phyloP scores from a whole-genome alignment of 92 coral and sea anemone genomes.

The Epizoanthus illoricatus region DNA sequence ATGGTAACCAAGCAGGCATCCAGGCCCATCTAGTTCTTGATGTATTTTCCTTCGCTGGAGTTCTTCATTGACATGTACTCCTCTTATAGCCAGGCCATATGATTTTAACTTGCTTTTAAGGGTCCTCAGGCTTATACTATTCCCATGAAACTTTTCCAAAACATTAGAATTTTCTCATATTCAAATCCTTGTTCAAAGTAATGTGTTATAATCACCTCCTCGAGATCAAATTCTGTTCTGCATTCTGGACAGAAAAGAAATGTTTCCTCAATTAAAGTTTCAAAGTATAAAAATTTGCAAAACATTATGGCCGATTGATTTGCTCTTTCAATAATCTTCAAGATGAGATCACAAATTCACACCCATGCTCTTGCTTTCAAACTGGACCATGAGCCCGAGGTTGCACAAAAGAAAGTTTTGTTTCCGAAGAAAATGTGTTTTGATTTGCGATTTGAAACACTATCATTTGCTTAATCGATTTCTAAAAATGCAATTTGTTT shows the following conservation, averaged over 20 bases:
- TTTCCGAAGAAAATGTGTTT: no score
- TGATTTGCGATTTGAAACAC: no score
- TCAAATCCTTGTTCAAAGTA: constrained; percentile 24
- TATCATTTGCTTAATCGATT: no score
- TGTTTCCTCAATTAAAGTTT: constrained; percentile 12
- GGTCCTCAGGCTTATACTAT: no score
- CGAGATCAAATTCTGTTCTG: constrained; percentile 13
- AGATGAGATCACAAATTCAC: no score
- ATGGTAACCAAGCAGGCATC: constrained; percentile 14
- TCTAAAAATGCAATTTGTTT: no score
- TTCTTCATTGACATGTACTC: constrained; percentile 20
- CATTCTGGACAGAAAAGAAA: constrained; percentile 19
- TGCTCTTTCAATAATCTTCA: no score
- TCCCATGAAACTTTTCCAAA: no score
- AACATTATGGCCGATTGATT: constrained; percentile 3
- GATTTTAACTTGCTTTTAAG: no score
- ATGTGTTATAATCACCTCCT: constrained; percentile 21
- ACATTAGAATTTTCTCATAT: constrained; percentile 8
- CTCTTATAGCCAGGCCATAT: constrained; percentile 7
- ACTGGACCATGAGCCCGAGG: no score
- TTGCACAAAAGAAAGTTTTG: no score
- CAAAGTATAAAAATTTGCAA: constrained; percentile 18
- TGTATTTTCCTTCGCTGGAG: constrained; percentile 18
- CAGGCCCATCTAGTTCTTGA: constrained; percentile 25
- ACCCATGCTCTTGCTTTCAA: no score